Evolutionary conservation across 2,113 vertebrate species (phyloP), one percentile per base, ranked within the genome.

Genomic region (Clarias magur): DNA sequence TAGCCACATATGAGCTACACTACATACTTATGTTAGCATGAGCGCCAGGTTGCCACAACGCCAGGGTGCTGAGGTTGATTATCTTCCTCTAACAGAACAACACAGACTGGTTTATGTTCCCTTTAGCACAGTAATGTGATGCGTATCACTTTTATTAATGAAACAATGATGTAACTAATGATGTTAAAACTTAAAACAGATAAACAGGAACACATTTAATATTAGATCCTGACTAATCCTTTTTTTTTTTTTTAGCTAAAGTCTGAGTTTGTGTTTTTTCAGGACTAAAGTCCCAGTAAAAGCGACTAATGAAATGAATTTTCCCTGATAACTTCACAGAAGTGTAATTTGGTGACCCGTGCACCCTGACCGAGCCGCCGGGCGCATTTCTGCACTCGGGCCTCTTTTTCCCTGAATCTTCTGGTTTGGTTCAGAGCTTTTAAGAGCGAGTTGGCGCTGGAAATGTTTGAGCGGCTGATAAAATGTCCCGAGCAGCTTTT

Each of bases 401-500:
- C 9, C 25, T 54, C 27, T 65, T 63, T 80, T 72, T 80, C 86
- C 80, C 80, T 12, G 9, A 13, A 86, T 48, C 67, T 38, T 84
- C 25, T 23, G 70, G 59, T 68, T 73, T 87, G 72, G 62, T 76
- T 27, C 15, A 83, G 88, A 80, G 54, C 78, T 86, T 91, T 93
- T 92, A 56, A 4, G 54, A 34, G 48, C 48, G 56, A 42, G 16
- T 23, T 80, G 93, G 91, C 92, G 88, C 82, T 73, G 15, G 89
- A 85, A 91, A 92, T 94, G 93, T 95, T 95, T 95, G 92, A 81
- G 89, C 80, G 72, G 90, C 94, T 93, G 94, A 95, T 95, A 93
- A 94, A 94, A 93, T 94, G 93, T 95, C 90, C 95, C 1, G 80
- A 89, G 83, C 82, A 88, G 89, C 91, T 92, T 94, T 92, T 96